Conservation (phyloP, 2,113 vertebrate genomes). For the Bubalus kerabau region DNA sequence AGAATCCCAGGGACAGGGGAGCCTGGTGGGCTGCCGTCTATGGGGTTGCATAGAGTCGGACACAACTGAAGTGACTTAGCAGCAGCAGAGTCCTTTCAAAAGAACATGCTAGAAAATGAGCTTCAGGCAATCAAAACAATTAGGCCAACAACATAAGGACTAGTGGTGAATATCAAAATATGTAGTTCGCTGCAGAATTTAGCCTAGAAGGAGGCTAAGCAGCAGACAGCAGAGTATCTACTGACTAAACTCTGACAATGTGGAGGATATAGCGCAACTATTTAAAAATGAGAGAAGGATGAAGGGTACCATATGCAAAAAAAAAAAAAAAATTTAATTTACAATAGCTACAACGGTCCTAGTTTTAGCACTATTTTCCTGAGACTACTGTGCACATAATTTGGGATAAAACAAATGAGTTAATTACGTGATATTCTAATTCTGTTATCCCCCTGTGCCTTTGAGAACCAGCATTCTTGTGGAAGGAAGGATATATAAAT, state of each 20-base stretch:
- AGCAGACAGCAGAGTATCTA: neutral
- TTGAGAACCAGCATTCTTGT: neutral
- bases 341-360: neutral
- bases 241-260: neutral
- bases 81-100: neutral
- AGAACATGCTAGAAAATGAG: neutral
- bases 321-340: neutral
- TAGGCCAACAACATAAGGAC: neutral
- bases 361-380: neutral
- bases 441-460: neutral
- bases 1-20: no score
- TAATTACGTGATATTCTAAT: neutral
- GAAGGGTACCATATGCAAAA: neutral
- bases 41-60: no score
- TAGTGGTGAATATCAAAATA: neutral
- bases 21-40: no score
- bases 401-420: neutral
- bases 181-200: neutral
- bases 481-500: neutral
- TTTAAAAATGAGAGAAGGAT: neutral
- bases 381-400: neutral
- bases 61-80: no score
- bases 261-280: neutral
- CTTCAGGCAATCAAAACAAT: neutral
- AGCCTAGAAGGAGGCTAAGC: neutral